Conservation (phyloP, 2,888 invertebrate species). For the Pyrrhosoma nymphula region DNA sequence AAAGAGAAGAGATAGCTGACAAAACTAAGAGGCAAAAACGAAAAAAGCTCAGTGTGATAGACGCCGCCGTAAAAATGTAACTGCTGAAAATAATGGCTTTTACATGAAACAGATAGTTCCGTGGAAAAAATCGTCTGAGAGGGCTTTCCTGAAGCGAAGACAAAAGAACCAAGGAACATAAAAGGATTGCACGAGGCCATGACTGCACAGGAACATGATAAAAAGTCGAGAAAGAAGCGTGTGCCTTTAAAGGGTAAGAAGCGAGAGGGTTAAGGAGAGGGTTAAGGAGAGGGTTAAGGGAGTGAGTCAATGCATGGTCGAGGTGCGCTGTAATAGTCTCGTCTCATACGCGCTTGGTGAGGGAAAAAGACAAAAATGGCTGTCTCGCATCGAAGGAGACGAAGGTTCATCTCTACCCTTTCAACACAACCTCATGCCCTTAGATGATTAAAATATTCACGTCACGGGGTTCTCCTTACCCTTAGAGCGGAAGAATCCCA, state of each 20-base stretch:
- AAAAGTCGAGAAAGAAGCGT: background rate
- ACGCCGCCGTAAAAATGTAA: slow-evolving; percentile 33
- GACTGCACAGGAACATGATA: background rate
- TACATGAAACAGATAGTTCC: slow-evolving; percentile 14
- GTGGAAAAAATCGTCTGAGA: slow-evolving; percentile 19
- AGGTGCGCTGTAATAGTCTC: background rate
- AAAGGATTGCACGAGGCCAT: slow-evolving; percentile 42
- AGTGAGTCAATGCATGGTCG: background rate
- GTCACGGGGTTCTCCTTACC: slow-evolving; percentile 30
- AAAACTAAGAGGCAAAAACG: background rate
- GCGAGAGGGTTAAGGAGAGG: background rate
- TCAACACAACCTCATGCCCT: slow-evolving; percentile 21
- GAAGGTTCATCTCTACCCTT: slow-evolving; percentile 2
- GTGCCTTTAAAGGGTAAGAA: slow-evolving; percentile 45
- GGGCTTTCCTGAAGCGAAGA: slow-evolving; percentile 9
- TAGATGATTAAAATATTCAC: slow-evolving; percentile 58
- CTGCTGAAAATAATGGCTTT: slow-evolving; percentile 29
- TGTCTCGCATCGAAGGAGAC: background rate
- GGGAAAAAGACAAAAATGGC: slow-evolving; percentile 43
- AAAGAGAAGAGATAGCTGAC: background rate
- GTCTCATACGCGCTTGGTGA: background rate
- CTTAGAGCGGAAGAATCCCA: slow-evolving; percentile 13
- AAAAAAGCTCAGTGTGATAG: background rate
- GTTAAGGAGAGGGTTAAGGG: background rate
- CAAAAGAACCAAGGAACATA: slow-evolving; percentile 41